These are phyloP conservation scores for Caenorhabditis remanei DNA, from an alignment of 1,140 invertebrate genomes.

Conservation along the genomic window DNA sequence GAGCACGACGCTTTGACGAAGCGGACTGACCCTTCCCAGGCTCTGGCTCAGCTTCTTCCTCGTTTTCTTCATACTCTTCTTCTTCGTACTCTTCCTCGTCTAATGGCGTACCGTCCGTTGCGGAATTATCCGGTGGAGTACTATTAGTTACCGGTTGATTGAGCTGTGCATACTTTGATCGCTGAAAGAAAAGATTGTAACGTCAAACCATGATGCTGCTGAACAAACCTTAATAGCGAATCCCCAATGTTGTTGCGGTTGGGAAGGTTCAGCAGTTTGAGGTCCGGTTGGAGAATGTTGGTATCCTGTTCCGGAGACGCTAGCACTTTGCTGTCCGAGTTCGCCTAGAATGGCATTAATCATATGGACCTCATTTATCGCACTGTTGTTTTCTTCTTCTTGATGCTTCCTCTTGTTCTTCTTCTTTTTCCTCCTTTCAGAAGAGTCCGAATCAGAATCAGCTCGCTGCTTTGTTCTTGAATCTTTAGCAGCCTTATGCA, in stretches of 20 bases:
- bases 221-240: constrained; percentile 26
- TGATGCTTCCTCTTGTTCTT: constrained; percentile 71
- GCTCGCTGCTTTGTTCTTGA: constrained; percentile 45
- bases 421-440: constrained; percentile 63
- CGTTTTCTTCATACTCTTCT: constrained; percentile 54
- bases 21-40: constrained; percentile 45
- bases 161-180: constrained; percentile 38
- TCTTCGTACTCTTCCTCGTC: constrained; percentile 60
- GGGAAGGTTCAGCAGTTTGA: not conserved
- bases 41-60: constrained; percentile 52
- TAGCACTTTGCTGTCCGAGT: constrained; percentile 38
- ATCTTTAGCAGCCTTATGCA: constrained; percentile 74
- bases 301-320: not conserved
- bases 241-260: constrained; percentile 37
- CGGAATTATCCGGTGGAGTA: not conserved
- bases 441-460: constrained; percentile 62
- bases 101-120: not conserved
- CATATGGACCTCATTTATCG: constrained; percentile 40
- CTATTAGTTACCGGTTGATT: not conserved
- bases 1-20: constrained; percentile 64
- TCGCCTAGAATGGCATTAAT: constrained; percentile 54
- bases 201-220: not conserved
- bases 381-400: constrained; percentile 58
- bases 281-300: not conserved
- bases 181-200: constrained; percentile 27